These are phyloP conservation scores for Autographa gamma DNA, from an alignment of 2,888 invertebrate genomes.

Conservation along the genomic window DNA sequence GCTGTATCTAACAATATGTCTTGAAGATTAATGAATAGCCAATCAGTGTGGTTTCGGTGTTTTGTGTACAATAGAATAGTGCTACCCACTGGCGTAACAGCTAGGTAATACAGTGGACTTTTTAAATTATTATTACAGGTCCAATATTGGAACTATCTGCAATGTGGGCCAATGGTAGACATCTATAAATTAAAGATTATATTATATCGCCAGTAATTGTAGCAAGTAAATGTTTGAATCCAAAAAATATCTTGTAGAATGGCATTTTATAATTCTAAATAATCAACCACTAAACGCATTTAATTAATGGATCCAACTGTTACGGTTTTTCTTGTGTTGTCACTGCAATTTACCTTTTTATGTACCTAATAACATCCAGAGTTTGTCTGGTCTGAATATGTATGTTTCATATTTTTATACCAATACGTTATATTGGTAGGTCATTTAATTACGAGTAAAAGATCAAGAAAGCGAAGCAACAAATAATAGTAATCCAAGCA, in stretches of 20 bases:
- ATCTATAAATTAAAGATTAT: too few species aligned
- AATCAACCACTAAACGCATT: too few species aligned
- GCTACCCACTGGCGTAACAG: not conserved
- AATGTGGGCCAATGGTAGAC: not conserved
- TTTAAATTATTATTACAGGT: not conserved
- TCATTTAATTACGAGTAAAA: not conserved
- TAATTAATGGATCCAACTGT: too few species aligned
- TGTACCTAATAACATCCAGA: too few species aligned
- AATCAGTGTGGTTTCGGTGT: not conserved
- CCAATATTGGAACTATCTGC: not conserved
- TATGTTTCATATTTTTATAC: not conserved
- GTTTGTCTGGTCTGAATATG: too few species aligned
- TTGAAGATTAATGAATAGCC: slow-evolving; percentile 8
- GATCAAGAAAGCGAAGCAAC: not conserved
- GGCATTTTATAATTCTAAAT: too few species aligned
- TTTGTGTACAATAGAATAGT: not conserved
- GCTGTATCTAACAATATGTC: slow-evolving; percentile 31
- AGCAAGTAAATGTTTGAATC: too few species aligned
- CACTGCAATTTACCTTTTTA: too few species aligned
- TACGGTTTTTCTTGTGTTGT: too few species aligned
- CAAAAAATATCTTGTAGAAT: too few species aligned
- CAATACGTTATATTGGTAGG: not conserved
- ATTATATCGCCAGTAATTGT: too few species aligned
- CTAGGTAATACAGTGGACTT: not conserved
- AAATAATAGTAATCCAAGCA: not conserved